Evolutionary conservation across 2,888 invertebrate genomes (phyloP).

Genomic region (Acanthoscelides obtectus): DNA sequence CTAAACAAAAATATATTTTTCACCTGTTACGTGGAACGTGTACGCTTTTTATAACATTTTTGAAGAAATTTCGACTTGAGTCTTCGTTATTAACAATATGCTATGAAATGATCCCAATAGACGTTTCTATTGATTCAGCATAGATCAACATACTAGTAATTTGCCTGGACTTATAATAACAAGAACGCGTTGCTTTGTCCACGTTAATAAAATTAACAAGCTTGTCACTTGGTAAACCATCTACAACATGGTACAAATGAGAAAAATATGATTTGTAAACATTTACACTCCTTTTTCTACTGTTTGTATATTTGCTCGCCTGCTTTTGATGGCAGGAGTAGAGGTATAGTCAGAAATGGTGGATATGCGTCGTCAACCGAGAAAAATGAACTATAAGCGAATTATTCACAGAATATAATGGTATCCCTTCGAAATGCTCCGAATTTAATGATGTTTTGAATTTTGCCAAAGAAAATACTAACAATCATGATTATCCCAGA

Average conservation of each 20-base stretch:
- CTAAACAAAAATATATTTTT: too few relatives aligned
- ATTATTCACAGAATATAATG: background rate
- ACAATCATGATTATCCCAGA: too few relatives aligned
- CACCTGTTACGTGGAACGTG: too few relatives aligned
- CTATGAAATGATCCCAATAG: background rate
- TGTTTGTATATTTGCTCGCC: conserved; percentile 47
- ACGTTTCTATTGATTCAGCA: background rate
- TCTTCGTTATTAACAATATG: background rate
- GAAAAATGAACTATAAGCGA: background rate
- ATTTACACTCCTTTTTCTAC: conserved; percentile 50
- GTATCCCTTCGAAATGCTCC: background rate
- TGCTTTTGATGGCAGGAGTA: conserved; percentile 25
- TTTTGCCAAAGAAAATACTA: too few relatives aligned
- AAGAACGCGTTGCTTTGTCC: background rate
- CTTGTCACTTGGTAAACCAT: conserved; percentile 35
- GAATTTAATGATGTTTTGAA: too few relatives aligned
- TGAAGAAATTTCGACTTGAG: too few relatives aligned
- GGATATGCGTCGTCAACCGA: background rate
- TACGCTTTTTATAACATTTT: too few relatives aligned
- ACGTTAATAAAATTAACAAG: conserved; percentile 1
- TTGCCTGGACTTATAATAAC: background rate
- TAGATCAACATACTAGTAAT: background rate
- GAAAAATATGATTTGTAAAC: conserved; percentile 47
- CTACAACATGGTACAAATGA: conserved; percentile 49
- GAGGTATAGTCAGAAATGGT: conserved; percentile 10